These are phyloP conservation scores for Miichthys miiuy DNA, from an alignment of 2,797 vertebrate genomes.

Conservation along the genomic window DNA sequence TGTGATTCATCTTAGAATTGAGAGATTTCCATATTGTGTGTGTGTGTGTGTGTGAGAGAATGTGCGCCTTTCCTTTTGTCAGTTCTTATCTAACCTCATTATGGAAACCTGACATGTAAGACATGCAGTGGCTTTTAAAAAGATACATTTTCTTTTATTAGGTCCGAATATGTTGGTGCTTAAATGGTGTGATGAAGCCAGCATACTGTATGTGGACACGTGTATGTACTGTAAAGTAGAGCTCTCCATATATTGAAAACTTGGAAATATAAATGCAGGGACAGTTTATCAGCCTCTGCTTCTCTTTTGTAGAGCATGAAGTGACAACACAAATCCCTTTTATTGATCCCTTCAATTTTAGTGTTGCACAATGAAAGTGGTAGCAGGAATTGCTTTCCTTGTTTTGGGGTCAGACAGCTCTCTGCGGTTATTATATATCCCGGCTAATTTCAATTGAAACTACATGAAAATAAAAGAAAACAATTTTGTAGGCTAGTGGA, in stretches of 20 bases:
- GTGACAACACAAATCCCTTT: slow-evolving; percentile 27
- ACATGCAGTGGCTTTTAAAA: too few relatives aligned
- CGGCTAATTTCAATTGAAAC: background rate
- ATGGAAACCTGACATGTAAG: background rate
- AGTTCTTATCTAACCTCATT: background rate
- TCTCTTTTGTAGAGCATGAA: slow-evolving; percentile 3
- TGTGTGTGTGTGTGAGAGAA: background rate
- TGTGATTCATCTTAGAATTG: too few relatives aligned
- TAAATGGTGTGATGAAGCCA: background rate
- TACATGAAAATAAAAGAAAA: background rate
- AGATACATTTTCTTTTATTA: background rate
- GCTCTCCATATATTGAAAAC: slow-evolving; percentile 2
- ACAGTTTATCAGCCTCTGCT: background rate
- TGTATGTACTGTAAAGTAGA: background rate
- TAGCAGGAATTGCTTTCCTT: slow-evolving; percentile 14
- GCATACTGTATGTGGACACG: background rate
- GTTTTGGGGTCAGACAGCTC: slow-evolving; percentile 26
- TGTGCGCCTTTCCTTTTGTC: background rate
- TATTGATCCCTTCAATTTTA: slow-evolving; percentile 24
- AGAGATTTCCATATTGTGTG: too few relatives aligned
- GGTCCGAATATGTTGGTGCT: background rate
- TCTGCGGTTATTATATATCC: background rate
- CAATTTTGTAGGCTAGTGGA: slow-evolving; percentile 2
- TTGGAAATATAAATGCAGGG: slow-evolving; percentile 15
- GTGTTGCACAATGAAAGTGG: slow-evolving; percentile 21